These are phyloP conservation scores for Rallus crepitans DNA, from an alignment of 2,797 vertebrate species.

Conservation along the genomic window DNA sequence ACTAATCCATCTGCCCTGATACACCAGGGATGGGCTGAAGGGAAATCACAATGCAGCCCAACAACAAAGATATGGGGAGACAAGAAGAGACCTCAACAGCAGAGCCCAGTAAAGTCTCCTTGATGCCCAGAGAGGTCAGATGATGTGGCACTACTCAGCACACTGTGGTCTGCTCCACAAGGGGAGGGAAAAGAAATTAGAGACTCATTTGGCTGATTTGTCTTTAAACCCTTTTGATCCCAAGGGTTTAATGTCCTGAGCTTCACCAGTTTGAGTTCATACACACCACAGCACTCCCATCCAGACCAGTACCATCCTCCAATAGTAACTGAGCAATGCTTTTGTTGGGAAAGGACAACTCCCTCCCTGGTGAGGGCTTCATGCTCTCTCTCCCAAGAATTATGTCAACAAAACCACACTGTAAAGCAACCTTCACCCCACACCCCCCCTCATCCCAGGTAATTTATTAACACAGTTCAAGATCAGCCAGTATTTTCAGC, in stretches of 20 bases:
- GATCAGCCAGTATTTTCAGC: constrained; percentile 14
- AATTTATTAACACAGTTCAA: constrained; percentile 51
- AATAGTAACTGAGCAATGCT: accelerated
- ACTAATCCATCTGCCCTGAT: accelerated
- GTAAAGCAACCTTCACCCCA: background rate
- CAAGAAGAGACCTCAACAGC: background rate
- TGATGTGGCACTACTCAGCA: background rate
- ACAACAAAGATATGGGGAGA: background rate
- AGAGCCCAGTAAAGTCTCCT: background rate
- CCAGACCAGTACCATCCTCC: accelerated
- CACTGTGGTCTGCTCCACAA: accelerated
- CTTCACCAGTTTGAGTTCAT: background rate
- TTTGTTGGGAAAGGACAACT: background rate
- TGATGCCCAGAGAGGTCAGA: background rate
- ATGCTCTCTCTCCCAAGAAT: background rate
- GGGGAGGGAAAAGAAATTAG: background rate
- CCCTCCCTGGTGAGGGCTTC: background rate
- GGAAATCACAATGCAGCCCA: accelerated
- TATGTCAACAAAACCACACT: background rate
- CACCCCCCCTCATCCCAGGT: background rate
- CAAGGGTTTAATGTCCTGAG: accelerated
- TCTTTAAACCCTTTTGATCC: background rate
- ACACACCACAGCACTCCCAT: accelerated
- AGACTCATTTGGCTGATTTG: background rate
- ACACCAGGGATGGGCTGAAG: background rate